Conservation (phyloP, 2,888 invertebrate genomes). For the Drosophila rubida region DNA sequence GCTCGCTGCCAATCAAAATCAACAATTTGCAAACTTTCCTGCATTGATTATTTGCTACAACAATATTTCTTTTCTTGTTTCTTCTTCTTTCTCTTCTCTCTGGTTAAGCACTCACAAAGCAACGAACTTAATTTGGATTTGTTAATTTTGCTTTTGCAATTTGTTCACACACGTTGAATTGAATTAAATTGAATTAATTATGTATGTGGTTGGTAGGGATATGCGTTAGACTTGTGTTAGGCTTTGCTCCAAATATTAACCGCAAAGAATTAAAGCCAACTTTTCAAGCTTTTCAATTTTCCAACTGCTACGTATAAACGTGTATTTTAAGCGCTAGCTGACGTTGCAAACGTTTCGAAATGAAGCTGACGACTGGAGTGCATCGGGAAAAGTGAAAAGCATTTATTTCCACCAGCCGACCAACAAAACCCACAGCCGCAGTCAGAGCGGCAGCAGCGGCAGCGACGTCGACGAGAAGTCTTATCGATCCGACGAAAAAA, state of each 20-base stretch:
- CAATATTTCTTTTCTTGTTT: not conserved
- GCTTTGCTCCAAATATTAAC: slow-evolving; percentile 34
- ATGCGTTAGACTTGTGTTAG: slow-evolving; percentile 30
- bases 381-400: slow-evolving; percentile 84
- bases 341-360: slow-evolving; percentile 79
- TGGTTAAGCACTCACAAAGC: slow-evolving; percentile 46
- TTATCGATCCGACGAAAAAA: slow-evolving; percentile 80
- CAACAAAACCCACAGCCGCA: slow-evolving; percentile 8
- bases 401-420: slow-evolving; percentile 77
- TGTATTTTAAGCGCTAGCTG: slow-evolving; percentile 47
- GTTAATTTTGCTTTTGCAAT: not conserved
- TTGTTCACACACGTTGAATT: slow-evolving; percentile 16
- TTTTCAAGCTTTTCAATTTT: slow-evolving; percentile 39
- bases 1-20: slow-evolving; percentile 24
- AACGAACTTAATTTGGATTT: slow-evolving; percentile 29
- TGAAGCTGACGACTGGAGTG: slow-evolving; percentile 84
- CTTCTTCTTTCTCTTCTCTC: not conserved
- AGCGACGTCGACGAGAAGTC: slow-evolving; percentile 55
- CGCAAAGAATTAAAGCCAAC: slow-evolving; percentile 50
- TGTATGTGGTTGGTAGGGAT: slow-evolving; percentile 12
- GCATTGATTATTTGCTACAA: not conserved
- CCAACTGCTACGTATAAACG: slow-evolving; percentile 28
- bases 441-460: slow-evolving; percentile 27
- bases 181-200: not conserved
- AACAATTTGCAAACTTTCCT: slow-evolving; percentile 41